Evolutionary conservation across 1,140 invertebrate genomes (phyloP).

Genomic region (Gryon sp.): DNA sequence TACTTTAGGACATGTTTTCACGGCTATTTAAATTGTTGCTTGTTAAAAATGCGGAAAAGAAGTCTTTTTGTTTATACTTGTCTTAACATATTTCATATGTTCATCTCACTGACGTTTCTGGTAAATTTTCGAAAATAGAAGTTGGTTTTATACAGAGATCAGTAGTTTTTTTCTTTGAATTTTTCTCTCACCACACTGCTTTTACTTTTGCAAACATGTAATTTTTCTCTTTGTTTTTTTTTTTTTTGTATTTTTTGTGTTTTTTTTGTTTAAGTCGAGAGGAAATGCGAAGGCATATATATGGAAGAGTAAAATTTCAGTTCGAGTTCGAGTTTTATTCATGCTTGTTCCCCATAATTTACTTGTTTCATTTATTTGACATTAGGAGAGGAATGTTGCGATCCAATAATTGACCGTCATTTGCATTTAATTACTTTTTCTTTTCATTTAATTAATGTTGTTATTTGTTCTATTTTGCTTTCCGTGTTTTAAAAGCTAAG

Average conservation of each 20-base stretch:
- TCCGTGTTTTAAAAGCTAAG: slow-evolving; percentile 26
- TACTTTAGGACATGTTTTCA: too few species aligned
- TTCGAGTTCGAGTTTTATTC: slow-evolving; percentile 22
- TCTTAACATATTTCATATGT: too few species aligned
- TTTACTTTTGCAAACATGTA: too few species aligned
- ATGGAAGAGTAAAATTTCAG: slow-evolving; percentile 55
- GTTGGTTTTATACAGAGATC: background rate
- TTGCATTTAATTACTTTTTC: slow-evolving; percentile 10
- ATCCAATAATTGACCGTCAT: slow-evolving; percentile 69
- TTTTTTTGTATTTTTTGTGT: slow-evolving; percentile 22
- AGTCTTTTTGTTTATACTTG: too few species aligned
- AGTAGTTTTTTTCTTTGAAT: slow-evolving; percentile 1
- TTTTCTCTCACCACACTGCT: too few species aligned
- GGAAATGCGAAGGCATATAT: slow-evolving; percentile 58
- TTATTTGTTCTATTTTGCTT: too few species aligned
- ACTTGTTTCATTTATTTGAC: too few species aligned
- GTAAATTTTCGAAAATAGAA: too few species aligned
- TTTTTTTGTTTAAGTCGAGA: slow-evolving; percentile 31
- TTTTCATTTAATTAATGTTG: background rate
- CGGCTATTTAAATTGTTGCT: too few species aligned
- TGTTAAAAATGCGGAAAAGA: too few species aligned
- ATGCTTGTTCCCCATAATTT: too few species aligned
- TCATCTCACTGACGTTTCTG: too few species aligned
- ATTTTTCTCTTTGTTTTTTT: slow-evolving; percentile 25
- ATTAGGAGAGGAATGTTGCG: slow-evolving; percentile 22